Evolutionary conservation across 2,797 vertebrate species (phyloP).

Genomic region (Microctenopoma stevenorrisi): DNA sequence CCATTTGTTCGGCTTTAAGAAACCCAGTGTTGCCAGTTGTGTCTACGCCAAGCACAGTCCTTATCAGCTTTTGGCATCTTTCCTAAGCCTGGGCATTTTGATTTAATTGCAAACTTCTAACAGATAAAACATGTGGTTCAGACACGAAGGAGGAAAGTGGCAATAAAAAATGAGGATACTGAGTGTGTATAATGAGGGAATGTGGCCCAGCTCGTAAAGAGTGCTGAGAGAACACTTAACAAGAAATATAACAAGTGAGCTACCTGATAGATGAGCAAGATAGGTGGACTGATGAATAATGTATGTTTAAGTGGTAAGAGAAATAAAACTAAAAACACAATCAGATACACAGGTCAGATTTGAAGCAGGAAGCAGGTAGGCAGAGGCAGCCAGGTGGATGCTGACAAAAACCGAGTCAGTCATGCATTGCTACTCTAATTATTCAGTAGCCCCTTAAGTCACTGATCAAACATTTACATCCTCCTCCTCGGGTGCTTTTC

Average conservation of each 20-base stretch:
- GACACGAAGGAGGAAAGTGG: background rate
- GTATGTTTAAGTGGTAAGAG: background rate
- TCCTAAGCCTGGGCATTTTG: conserved; percentile 2
- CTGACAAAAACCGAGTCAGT: conserved; percentile 42
- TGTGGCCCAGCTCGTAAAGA: background rate
- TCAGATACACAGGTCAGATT: background rate
- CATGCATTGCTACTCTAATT: conserved; percentile 36
- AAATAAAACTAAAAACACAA: background rate
- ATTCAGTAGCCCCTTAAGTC: conserved; percentile 45
- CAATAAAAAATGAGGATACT: background rate
- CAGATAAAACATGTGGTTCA: background rate
- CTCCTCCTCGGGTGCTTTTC: conserved; percentile 36
- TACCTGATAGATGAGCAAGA: background rate
- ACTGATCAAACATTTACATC: conserved; percentile 53
- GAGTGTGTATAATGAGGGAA: background rate
- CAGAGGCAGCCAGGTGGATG: conserved; percentile 25
- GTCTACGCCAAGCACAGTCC: conserved; percentile 10
- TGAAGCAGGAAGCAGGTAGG: conserved; percentile 17
- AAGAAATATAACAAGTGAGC: background rate
- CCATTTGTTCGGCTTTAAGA: conserved; percentile 24
- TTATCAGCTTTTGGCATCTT: conserved; percentile 15
- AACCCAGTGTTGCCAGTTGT: conserved; percentile 17
- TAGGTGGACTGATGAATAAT: background rate
- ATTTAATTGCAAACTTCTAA: background rate
- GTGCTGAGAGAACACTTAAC: background rate